Evolutionary conservation across 2,888 invertebrate genomes (phyloP).

Genomic region (Drosophila leonis): DNA sequence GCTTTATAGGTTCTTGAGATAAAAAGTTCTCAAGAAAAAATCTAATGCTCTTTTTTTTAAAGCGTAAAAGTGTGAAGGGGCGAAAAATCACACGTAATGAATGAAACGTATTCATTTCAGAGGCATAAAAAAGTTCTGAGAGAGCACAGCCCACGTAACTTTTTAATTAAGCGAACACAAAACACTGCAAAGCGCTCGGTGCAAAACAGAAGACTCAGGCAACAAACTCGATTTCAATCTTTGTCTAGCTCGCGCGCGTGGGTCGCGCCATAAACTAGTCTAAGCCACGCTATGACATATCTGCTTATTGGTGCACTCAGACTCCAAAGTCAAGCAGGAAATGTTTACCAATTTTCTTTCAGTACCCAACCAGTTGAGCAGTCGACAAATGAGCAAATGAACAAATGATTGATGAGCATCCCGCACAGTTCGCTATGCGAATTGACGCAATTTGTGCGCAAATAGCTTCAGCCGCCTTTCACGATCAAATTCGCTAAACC

Average conservation of each 20-base stretch:
- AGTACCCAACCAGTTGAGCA: slow-evolving; percentile 2
- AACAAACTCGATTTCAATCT: slow-evolving; percentile 53
- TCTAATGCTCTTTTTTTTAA: slow-evolving; percentile 9
- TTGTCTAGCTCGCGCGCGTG: slow-evolving; percentile 24
- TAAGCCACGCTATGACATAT: slow-evolving; percentile 50
- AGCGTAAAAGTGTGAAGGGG: slow-evolving; percentile 29
- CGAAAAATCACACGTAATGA: slow-evolving; percentile 41
- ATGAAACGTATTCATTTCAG: slow-evolving; percentile 14
- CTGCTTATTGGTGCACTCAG: slow-evolving; percentile 67
- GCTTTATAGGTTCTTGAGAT: slow-evolving; percentile 33
- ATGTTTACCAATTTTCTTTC: slow-evolving; percentile 56
- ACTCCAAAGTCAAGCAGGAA: slow-evolving; percentile 51
- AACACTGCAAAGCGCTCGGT: background rate
- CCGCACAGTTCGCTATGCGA: slow-evolving; percentile 42
- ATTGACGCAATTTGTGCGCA: slow-evolving; percentile 64
- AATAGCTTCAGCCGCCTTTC: slow-evolving; percentile 55
- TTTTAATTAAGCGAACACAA: slow-evolving; percentile 42
- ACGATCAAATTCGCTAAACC: slow-evolving; percentile 48
- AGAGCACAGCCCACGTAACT: slow-evolving; percentile 12
- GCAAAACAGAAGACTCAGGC: slow-evolving; percentile 58
- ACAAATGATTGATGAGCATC: slow-evolving; percentile 49
- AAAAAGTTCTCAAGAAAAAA: slow-evolving; percentile 51
- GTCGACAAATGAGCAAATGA: slow-evolving; percentile 47
- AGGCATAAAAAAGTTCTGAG: slow-evolving; percentile 14
- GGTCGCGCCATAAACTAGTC: slow-evolving; percentile 30